Conservation (phyloP, 35 echinoderm and acorn worm genomes). For the Chiridota heheva region DNA sequence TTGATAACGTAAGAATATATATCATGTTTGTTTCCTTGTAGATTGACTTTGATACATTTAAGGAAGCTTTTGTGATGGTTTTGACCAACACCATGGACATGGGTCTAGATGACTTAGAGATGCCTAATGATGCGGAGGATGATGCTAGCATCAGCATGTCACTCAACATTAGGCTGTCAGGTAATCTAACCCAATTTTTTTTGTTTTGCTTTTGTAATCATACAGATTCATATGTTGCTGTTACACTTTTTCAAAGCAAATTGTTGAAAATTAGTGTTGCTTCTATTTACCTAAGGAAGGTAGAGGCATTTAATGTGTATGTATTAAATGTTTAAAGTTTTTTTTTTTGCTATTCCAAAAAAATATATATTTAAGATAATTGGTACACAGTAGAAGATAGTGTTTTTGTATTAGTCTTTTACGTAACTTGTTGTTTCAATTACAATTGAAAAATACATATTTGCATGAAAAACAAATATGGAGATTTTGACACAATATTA, state of each 20-base stretch:
- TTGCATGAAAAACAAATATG: no score
- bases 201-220: background rate
- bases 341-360: no score
- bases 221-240: background rate
- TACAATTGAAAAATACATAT: no score
- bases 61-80: constrained; percentile 92
- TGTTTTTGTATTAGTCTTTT: no score
- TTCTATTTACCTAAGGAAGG: background rate
- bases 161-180: constrained; percentile 45
- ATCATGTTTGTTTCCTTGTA: constrained; percentile 19
- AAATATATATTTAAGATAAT: no score
- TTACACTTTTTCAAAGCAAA: background rate
- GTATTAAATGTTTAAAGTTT: background rate
- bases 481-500: no score
- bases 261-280: background rate
- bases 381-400: no score
- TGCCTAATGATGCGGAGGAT: constrained; percentile 57
- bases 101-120: constrained; percentile 61
- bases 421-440: no score
- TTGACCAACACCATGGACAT: constrained; percentile 67
- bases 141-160: constrained; percentile 52
- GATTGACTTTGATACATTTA: constrained; percentile 99
- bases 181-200: background rate
- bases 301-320: background rate
- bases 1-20: background rate